A percentile compares a stretch with the other conserved stretches of the same genome.
These are phyloP conservation scores for Tipula vernalis DNA, from an alignment of 2,888 invertebrate genomes.

Conservation along the genomic window DNA sequence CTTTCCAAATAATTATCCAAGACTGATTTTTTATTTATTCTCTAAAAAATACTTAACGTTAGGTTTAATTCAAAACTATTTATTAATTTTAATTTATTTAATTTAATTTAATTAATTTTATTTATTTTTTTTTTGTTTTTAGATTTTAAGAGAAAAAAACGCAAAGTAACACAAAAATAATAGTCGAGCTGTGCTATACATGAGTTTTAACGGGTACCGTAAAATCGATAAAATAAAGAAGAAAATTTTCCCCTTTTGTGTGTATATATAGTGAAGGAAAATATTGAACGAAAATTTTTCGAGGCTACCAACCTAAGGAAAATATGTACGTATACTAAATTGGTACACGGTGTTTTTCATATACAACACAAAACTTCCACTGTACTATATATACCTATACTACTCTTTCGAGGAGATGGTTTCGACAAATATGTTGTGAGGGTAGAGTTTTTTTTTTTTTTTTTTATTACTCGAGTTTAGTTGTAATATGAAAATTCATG, in stretches of 20 bases:
- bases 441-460: background rate
- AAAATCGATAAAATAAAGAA: background rate
- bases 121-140: background rate
- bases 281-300: background rate
- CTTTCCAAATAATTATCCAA: background rate
- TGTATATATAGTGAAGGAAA: background rate
- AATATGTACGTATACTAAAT: background rate
- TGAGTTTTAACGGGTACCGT: background rate
- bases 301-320: background rate
- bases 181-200: background rate
- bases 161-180: background rate
- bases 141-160: background rate
- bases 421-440: background rate
- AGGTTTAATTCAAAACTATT: background rate
- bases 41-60: background rate
- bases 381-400: background rate
- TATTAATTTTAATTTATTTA: background rate
- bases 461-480: background rate
- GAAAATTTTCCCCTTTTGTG: background rate
- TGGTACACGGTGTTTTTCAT: background rate
- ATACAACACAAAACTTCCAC: background rate
- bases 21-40: background rate
- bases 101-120: background rate
- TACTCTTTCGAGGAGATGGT: background rate
- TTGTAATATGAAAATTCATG: background rate